These are phyloP conservation scores for Strigops habroptila DNA, from an alignment of 2,113 vertebrate genomes.

Conservation along the genomic window DNA sequence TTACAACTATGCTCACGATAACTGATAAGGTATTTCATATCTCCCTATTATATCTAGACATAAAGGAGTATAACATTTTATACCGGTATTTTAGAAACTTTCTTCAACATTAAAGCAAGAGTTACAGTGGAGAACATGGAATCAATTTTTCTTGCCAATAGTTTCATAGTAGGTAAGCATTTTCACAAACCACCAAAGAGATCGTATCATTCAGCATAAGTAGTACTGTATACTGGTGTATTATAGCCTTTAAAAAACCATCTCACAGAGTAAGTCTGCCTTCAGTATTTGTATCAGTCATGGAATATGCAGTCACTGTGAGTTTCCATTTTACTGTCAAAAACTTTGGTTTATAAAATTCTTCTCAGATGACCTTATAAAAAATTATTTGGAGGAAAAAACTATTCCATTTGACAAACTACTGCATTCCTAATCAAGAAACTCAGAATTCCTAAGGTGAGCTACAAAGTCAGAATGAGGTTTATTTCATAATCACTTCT, in stretches of 20 bases:
- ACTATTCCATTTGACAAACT: not conserved
- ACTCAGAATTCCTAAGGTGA: not conserved
- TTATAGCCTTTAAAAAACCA: not conserved
- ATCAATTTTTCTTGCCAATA: not conserved
- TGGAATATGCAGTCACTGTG: not conserved
- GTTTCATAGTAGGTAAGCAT: not conserved
- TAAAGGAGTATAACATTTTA: not conserved
- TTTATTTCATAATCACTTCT: not conserved
- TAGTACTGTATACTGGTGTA: not conserved
- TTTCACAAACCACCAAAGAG: not conserved
- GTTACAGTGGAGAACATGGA: not conserved
- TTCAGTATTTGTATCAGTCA: not conserved
- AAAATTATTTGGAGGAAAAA: not conserved
- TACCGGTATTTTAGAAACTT: not conserved
- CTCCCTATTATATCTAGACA: not conserved
- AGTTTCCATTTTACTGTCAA: not conserved
- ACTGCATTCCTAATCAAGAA: not conserved
- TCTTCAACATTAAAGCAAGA: not conserved
- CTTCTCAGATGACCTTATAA: not conserved
- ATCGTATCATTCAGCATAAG: not conserved
- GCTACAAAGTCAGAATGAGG: not conserved
- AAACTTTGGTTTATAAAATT: not conserved
- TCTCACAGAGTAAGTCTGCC: not conserved
- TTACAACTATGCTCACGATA: accelerated
- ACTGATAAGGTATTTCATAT: not conserved